Evolutionary conservation across 2,888 invertebrate genomes (phyloP), one percentile per base, ranked within the genome.

Genomic region (Apeira syringaria): DNA sequence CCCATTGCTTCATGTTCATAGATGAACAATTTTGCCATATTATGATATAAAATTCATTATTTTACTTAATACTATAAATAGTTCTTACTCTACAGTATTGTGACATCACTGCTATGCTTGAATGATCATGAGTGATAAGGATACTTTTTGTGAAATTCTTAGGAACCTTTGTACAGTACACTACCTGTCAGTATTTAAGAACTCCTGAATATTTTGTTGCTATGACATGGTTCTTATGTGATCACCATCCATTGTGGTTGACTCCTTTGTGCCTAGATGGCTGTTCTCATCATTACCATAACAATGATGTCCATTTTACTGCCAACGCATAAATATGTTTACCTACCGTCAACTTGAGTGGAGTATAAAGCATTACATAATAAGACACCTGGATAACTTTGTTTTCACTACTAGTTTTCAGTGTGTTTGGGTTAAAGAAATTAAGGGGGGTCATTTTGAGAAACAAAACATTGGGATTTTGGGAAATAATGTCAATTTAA

Each of bases 281-380:
- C 35, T 18, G 7, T 11, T 17, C 26, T 3, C 9, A 29, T 22
- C 28, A 37, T 43, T 37, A 43, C 17, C 32, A 43, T 43, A 43
- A 43, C 43, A 43, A 37, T 43, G 24, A 26, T 9, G 35, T 11
- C 6, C 7, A 9, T 32, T 42, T 28, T 37, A 28, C 22, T 26
- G 18, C 24, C 28, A 26, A 36, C 10, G 18, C 32, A 24, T 22
- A 32, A 42, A 35, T 10, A 12, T 17, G 6, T n/a, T 8, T 6
- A 7, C 12, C 15, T n/a, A n/a, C n/a, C n/a, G n/a, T n/a, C n/a
- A n/a, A n/a, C n/a, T n/a, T n/a, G n/a, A n/a, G n/a, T n/a, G n/a
- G n/a, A n/a, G n/a, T n/a, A n/a, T n/a, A n/a, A n/a, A n/a, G n/a
- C n/a, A n/a, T n/a, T n/a, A n/a, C n/a, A n/a, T n/a, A n/a, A n/a